Percentiles rank a stretch among this genome's conserved stretches.
These are phyloP conservation scores for Carterocephalus palaemon DNA, from an alignment of 2,888 invertebrate species.

Conservation along the genomic window DNA sequence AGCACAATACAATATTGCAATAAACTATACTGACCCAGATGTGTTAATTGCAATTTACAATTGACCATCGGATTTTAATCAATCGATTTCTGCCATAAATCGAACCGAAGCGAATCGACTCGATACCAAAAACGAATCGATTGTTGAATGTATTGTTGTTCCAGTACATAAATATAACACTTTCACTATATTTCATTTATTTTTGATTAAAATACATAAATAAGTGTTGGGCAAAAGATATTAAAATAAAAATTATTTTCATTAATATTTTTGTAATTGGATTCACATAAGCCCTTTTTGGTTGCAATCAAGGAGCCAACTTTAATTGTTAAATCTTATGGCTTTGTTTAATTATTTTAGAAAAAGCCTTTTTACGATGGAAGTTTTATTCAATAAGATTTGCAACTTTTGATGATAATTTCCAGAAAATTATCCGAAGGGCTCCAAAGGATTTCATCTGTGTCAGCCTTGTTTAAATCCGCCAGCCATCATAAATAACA, in stretches of 20 bases:
- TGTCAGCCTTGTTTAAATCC: too few relatives aligned
- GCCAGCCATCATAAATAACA: too few relatives aligned
- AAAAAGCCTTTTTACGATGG: too few relatives aligned
- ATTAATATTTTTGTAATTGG: background rate
- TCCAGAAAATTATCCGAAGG: too few relatives aligned
- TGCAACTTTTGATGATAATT: too few relatives aligned
- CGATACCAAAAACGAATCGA: slow-evolving; percentile 50
- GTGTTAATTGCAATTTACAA: slow-evolving; percentile 22
- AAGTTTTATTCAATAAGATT: too few relatives aligned
- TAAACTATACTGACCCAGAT: slow-evolving; percentile 17
- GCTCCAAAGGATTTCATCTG: too few relatives aligned
- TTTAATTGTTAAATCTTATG: too few relatives aligned
- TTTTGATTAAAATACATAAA: slow-evolving; percentile 42
- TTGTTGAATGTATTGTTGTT: slow-evolving; percentile 46
- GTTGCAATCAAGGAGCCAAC: too few relatives aligned
- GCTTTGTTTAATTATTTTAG: too few relatives aligned
- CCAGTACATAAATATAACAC: slow-evolving; percentile 35
- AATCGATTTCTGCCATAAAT: slow-evolving; percentile 56
- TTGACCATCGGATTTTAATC: slow-evolving; percentile 35
- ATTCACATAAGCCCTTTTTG: too few relatives aligned
- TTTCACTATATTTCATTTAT: slow-evolving; percentile 32
- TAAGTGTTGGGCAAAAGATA: slow-evolving; percentile 25
- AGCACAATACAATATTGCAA: slow-evolving; percentile 9
- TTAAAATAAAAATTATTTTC: background rate
- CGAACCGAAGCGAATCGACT: slow-evolving; percentile 53